Evolutionary conservation across 2,888 invertebrate genomes (phyloP), one percentile per base, ranked within the genome.

Genomic region (Andrena camellia): DNA sequence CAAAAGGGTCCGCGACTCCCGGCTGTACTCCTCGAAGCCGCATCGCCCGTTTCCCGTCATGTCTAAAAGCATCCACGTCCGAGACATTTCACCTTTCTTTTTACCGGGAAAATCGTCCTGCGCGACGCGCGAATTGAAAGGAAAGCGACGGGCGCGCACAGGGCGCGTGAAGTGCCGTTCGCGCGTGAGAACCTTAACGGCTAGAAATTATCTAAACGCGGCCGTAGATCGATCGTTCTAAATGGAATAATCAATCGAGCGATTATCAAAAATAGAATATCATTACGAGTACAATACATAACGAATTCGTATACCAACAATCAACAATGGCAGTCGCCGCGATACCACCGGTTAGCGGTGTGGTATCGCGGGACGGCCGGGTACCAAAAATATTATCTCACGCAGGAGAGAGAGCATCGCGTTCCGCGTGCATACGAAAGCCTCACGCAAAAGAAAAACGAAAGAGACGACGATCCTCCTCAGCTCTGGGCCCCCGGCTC

Each of bases 181-280:
- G 35, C 72, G 57, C 57, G 57, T 57, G 62, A 72, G 54, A 42
- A 48, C 42, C 78, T 84, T 83, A 76, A 66, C 72, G 66, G 72
- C 84, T 83, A 83, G 17, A 81, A 84, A 83, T 75, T 64, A 79
- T 79, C 75, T 79, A 83, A 84, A 83, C 76, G 66, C 63, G 79
- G 64, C 72, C 75, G 60, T 72, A 31, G 66, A 62, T 67, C 54
- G 33, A 64, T 63, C 72, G 69, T 50, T 72, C 76, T 79, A 75
- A 84, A 85, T 75, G 70, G 84, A 84, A 81, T 67, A 77, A 80
- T 75, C 52, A 81, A 83, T 71, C 75, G 75, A 76, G 81, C 70
- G 78, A 67, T 85, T 86, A 86, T 86, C 86, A 86, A 86, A 86
- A 86, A 86, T 86, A 86, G 85, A 86, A 78, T 83, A 85, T 86